Conservation (phyloP, 92 coral and sea anemone genomes). For the Siderastrea siderea region DNA sequence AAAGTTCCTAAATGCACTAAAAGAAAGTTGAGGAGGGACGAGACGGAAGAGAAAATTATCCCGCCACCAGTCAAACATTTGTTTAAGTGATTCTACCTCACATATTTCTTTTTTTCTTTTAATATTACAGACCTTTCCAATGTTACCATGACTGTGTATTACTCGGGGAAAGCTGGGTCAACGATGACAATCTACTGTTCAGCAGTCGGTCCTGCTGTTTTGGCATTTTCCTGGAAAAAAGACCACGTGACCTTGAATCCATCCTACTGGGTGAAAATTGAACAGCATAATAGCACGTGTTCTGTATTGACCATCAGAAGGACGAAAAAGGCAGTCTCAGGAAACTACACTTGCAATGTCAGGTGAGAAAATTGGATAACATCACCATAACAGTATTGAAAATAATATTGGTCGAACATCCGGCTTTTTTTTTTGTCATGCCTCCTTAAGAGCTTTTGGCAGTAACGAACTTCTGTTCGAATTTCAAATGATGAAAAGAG, state of each 20-base stretch:
- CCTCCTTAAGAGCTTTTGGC: too few species aligned
- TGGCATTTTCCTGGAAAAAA: constrained; percentile 45
- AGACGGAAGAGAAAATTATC: too few species aligned
- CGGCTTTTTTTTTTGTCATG: too few species aligned
- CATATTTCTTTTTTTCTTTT: background rate
- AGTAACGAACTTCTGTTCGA: too few species aligned
- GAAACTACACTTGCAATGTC: constrained; percentile 48
- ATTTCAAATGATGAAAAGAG: too few species aligned
- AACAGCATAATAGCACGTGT: constrained; percentile 34
- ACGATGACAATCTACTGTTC: constrained; percentile 34
- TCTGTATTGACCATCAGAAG: constrained; percentile 45
- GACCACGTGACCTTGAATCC: constrained; percentile 19
- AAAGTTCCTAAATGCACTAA: too few species aligned
- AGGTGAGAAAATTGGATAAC: constrained; percentile 15
- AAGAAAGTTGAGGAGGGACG: too few species aligned
- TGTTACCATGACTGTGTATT: background rate
- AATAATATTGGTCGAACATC: background rate
- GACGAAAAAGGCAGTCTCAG: constrained; percentile 53
- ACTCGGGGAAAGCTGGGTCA: background rate
- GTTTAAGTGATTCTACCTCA: background rate
- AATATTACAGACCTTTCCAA: background rate
- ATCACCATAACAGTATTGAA: background rate
- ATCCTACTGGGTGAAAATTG: constrained; percentile 57
- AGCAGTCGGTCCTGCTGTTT: constrained; percentile 19
- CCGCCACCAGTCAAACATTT: too few species aligned